Conservation (phyloP, 2,797 vertebrate species). For the Xenopus petersii region DNA sequence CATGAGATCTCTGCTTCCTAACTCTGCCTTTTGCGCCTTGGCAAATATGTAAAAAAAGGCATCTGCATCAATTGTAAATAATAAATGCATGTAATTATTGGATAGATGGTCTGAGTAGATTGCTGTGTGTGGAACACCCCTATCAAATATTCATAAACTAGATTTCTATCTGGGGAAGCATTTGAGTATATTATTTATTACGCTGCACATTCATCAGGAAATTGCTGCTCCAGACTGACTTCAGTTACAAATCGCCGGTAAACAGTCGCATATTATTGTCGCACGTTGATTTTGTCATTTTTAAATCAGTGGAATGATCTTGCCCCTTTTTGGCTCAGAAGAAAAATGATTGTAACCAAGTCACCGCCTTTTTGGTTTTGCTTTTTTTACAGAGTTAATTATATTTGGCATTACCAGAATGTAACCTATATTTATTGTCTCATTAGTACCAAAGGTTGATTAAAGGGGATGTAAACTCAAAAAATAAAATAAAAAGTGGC, state of each 20-base stretch:
- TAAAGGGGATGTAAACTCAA: too few species aligned
- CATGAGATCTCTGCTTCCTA: neutral
- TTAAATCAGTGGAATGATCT: too few species aligned
- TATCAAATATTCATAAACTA: conserved; percentile 44
- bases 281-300: too few species aligned
- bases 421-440: too few species aligned
- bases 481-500: too few species aligned
- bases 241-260: neutral
- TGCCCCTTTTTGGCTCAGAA: too few species aligned
- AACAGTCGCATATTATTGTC: too few species aligned
- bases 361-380: too few species aligned
- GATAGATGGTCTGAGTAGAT: neutral
- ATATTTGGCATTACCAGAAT: too few species aligned
- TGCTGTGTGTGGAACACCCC: conserved; percentile 28
- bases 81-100: conserved; percentile 31
- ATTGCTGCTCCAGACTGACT: neutral
- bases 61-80: neutral
- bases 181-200: conserved; percentile 31
- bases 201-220: neutral
- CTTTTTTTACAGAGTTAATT: too few species aligned
- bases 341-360: too few species aligned
- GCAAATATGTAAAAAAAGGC: neutral
- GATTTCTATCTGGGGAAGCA: conserved; percentile 20
- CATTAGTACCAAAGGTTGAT: too few species aligned
- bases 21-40: neutral